These are phyloP conservation scores for Campaea margaritaria DNA, from an alignment of 2,888 invertebrate species.

Conservation along the genomic window DNA sequence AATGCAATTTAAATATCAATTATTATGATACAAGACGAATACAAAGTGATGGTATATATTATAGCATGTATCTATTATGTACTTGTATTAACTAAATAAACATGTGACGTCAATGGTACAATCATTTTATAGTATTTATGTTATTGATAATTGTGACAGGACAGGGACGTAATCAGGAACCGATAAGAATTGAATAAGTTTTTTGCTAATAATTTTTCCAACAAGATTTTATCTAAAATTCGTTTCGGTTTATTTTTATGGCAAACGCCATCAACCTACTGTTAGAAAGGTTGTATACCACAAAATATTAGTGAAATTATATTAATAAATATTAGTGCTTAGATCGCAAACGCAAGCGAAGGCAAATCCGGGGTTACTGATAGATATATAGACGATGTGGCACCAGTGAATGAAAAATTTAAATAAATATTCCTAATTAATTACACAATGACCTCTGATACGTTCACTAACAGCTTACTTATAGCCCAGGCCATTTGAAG, in stretches of 20 bases:
- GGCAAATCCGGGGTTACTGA: too few species aligned
- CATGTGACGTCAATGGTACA: slow-evolving; percentile 14
- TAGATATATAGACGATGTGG: too few species aligned
- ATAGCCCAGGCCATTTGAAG: slow-evolving; percentile 21
- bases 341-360: too few species aligned
- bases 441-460: slow-evolving; percentile 9
- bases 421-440: slow-evolving; percentile 3
- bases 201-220: neutral
- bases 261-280: too few species aligned
- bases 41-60: slow-evolving; percentile 9
- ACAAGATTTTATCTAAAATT: too few species aligned
- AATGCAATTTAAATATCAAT: slow-evolving; percentile 27
- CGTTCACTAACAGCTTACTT: slow-evolving; percentile 6
- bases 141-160: slow-evolving; percentile 16
- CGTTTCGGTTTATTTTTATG: too few species aligned
- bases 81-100: slow-evolving; percentile 12
- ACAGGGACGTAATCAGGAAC: slow-evolving; percentile 8
- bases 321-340: too few species aligned
- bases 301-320: too few species aligned
- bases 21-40: slow-evolving; percentile 12
- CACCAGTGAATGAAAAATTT: neutral
- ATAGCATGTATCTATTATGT: neutral
- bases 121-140: slow-evolving; percentile 2
- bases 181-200: too few species aligned
- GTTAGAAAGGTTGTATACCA: too few species aligned